Base-by-base conservation (phyloP, 1,140 invertebrate species). In the Danaus plexippus region DNA sequence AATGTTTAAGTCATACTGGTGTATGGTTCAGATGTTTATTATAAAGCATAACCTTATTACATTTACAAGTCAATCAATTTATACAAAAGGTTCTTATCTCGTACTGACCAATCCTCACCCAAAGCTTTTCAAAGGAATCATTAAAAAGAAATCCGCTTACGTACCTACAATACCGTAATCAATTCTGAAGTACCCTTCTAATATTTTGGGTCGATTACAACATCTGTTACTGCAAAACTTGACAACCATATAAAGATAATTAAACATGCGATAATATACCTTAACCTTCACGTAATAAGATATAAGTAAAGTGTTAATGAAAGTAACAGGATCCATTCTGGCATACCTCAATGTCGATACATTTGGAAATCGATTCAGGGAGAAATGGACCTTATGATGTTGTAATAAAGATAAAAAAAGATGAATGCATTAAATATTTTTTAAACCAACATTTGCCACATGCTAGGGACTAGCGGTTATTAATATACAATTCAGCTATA, bases 131-230 rank as follows among this genome's bases (percentile, higher is more conserved):
- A 67, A 63, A 66, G 64, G 60, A 53, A 77, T 73, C 75, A 82
- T 80, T 78, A 80, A 78, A 80, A 75, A 76, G 77, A 76, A 82
- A 85, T 85, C 81, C 75, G 75, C 79, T 85, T 82, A 78, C 57
- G 58, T 71, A 69, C 66, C 64, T 72, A 75, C 76, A 75, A 76
- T 71, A 63, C 66, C 69, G 66, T 81, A 85, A 85, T 82, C 77
- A 80, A 76, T 80, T 80, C 57, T 75, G 66, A 61, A 81, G 79
- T 77, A 70, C 78, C 77, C 77, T 71, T 68, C 67, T 67, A 72
- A 70, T 73, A 70, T 73, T 73, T 73, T 63, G 63, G 70, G 67
- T 70, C 67, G 70, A 73, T 73, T 73, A 70, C 65, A 64, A 69
- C 70, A 73, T 73, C 67, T 73, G 70, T 69, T 72, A 67, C 69